Conservation (phyloP, 2,113 vertebrate species). For the Nansenia antarctica region DNA sequence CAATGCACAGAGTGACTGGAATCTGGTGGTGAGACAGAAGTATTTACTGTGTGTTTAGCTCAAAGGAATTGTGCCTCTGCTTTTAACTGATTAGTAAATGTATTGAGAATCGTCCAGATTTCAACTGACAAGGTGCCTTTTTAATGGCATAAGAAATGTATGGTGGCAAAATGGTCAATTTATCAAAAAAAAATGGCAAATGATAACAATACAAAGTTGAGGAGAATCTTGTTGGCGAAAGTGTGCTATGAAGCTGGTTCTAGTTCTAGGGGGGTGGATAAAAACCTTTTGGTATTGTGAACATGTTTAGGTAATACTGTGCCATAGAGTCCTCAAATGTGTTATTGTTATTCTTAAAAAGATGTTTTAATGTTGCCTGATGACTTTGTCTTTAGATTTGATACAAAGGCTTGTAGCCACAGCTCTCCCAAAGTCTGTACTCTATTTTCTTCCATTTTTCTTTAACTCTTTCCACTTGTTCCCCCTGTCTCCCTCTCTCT, state of each 20-base stretch:
- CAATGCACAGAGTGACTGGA: conserved; percentile 67
- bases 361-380: conserved; percentile 80
- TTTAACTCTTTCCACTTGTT: conserved; percentile 47
- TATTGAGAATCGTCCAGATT: conserved; percentile 69
- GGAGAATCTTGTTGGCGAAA: conserved; percentile 67
- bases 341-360: conserved; percentile 76
- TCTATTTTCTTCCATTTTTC: conserved; percentile 59
- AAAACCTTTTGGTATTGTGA: conserved; percentile 78
- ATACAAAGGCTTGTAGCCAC: conserved; percentile 80
- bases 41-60: conserved; percentile 74
- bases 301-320: conserved; percentile 77
- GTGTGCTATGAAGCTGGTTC: conserved; percentile 73
- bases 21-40: conserved; percentile 69
- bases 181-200: conserved; percentile 44
- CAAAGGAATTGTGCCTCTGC: conserved; percentile 76
- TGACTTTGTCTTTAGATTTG: conserved; percentile 79
- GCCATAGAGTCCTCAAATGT: conserved; percentile 77
- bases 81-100: conserved; percentile 69
- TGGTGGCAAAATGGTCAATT: conserved; percentile 43
- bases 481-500: conserved; percentile 64
- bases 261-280: conserved; percentile 76
- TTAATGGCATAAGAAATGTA: conserved; percentile 74
- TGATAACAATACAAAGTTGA: too few relatives aligned
- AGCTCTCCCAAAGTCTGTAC: conserved; percentile 76
- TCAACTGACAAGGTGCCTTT: conserved; percentile 73